These are phyloP conservation scores for Epirrita christyi DNA, from an alignment of 2,888 invertebrate genomes.

Conservation along the genomic window DNA sequence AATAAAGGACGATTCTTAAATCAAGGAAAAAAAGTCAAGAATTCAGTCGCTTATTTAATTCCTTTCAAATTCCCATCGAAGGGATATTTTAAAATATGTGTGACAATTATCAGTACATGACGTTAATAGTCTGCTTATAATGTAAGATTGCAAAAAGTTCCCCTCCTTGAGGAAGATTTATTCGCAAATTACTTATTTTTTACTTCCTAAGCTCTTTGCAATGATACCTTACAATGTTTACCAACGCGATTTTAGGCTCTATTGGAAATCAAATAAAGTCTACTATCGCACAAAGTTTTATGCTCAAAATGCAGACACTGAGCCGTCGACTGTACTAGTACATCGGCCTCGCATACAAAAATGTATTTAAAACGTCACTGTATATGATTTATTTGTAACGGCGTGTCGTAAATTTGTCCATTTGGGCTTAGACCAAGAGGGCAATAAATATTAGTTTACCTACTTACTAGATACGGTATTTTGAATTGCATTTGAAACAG, in stretches of 20 bases:
- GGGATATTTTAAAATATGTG: constrained; percentile 81
- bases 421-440: constrained; percentile 70
- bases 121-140: constrained; percentile 82
- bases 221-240: constrained; percentile 37
- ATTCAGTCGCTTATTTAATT: constrained; percentile 32
- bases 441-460: constrained; percentile 64
- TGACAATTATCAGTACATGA: constrained; percentile 84
- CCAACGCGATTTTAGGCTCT: constrained; percentile 30
- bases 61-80: constrained; percentile 50
- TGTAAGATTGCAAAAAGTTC: constrained; percentile 72
- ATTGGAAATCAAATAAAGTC: constrained; percentile 3
- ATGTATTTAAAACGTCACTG: constrained; percentile 83
- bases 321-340: constrained; percentile 50
- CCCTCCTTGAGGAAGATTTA: constrained; percentile 77
- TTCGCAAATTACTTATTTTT: constrained; percentile 82
- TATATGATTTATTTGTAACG: constrained; percentile 77
- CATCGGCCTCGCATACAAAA: constrained; percentile 81
- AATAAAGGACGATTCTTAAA: constrained; percentile 13
- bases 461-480: constrained; percentile 24
- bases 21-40: constrained; percentile 14
- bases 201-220: constrained; percentile 66
- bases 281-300: constrained; percentile 13
- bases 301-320: constrained; percentile 34
- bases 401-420: constrained; percentile 82
- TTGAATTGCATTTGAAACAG: constrained; percentile 20